Percentiles rank a stretch among this genome's conserved stretches.
Conservation (phyloP, 1,140 invertebrate genomes). For the Ditylenchus dipsaci region DNA sequence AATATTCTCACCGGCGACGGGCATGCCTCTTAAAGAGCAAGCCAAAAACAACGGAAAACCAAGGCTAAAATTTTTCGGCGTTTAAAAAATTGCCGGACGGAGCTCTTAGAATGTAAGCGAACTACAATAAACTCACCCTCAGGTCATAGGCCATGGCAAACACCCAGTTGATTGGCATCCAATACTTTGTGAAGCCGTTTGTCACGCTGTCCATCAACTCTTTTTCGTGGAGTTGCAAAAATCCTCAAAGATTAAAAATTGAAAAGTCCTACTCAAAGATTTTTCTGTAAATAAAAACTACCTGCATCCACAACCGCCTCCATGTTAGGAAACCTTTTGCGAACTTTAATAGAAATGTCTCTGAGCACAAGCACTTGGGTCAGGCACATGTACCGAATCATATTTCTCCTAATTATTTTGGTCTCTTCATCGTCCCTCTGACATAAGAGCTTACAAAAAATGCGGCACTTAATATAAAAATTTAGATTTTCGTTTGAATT, state of each 20-base stretch:
- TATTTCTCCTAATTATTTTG: constrained; percentile 72
- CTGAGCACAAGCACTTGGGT: constrained; percentile 68
- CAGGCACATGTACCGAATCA: constrained; percentile 70
- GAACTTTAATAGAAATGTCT: constrained; percentile 79
- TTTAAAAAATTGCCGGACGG: no score
- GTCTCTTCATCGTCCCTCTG: constrained; percentile 69
- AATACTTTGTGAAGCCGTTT: constrained; percentile 25
- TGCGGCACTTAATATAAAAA: constrained; percentile 30
- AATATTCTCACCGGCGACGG: no score
- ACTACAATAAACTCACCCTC: not conserved
- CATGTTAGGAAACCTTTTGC: constrained; percentile 74
- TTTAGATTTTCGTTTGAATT: not conserved
- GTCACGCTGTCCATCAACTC: constrained; percentile 32
- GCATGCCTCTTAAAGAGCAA: no score
- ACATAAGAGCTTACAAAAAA: constrained; percentile 31
- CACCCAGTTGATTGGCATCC: constrained; percentile 37
- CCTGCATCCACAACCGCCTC: constrained; percentile 79
- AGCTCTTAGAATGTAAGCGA: not conserved
- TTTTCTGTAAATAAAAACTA: constrained; percentile 47
- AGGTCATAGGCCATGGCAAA: not conserved
- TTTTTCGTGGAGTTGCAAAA: constrained; percentile 28
- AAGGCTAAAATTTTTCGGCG: no score
- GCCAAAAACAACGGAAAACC: no score
- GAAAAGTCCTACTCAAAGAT: no score
- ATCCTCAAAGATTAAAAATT: not conserved